Evolutionary conservation across 2,113 vertebrate genomes (phyloP).

Genomic region (Hylia prasina): DNA sequence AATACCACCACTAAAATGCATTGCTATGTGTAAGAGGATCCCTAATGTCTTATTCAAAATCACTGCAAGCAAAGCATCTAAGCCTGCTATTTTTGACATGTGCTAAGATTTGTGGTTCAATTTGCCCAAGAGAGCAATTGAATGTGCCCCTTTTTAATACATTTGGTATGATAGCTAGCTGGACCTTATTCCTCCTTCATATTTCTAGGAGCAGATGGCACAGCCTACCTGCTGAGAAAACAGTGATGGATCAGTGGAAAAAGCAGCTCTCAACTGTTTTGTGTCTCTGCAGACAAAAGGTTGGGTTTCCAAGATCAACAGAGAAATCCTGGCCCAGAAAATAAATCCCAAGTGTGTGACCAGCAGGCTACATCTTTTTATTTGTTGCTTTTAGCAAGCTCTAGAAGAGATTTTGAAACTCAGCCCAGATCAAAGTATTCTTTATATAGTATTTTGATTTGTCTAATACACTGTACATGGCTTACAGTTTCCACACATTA

Average conservation of each 20-base stretch:
- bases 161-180: neutral
- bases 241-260: neutral
- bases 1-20: neutral
- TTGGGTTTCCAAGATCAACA: conserved; percentile 20
- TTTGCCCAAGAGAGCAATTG: neutral
- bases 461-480: neutral
- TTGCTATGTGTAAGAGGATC: neutral
- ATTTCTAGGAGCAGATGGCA: conserved; percentile 18
- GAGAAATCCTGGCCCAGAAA: conserved; percentile 20
- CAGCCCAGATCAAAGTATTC: neutral
- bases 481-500: neutral
- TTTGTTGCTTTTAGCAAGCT: conserved; percentile 28
- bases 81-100: neutral
- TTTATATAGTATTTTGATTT: neutral
- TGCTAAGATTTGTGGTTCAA: neutral
- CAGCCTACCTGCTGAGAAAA: neutral
- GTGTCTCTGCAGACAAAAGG: neutral
- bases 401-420: neutral
- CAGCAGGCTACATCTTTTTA: conserved; percentile 18
- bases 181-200: neutral
- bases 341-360: neutral
- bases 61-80: neutral
- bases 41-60: neutral
- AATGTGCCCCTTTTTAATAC: neutral
- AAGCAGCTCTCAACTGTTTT: neutral